Conservation (phyloP, 1,140 invertebrate genomes). For the Drosophila ananassae region DNA sequence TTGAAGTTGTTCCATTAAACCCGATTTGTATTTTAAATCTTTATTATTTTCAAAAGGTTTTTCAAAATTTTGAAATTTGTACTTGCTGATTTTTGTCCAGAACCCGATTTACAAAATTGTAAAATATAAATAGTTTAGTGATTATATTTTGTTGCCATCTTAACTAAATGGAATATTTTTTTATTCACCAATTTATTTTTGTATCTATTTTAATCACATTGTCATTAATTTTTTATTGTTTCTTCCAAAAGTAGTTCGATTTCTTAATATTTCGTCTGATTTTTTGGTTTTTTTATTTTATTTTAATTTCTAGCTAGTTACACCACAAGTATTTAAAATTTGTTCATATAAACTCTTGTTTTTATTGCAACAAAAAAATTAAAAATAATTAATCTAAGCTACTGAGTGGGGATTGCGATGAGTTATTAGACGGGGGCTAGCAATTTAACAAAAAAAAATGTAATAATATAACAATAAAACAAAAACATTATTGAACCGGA, state of each 20-base stretch:
- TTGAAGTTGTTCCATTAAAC: not conserved
- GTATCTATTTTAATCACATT: not conserved
- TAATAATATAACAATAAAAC: constrained; percentile 5
- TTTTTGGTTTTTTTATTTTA: not conserved
- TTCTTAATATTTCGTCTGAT: not conserved
- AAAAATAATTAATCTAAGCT: constrained; percentile 9
- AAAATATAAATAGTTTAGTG: not conserved
- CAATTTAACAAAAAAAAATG: constrained; percentile 1
- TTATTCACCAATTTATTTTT: not conserved
- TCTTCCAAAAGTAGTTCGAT: not conserved
- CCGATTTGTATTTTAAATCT: no score
- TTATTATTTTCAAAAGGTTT: no score
- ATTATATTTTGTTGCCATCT: no score
- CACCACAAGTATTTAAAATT: constrained; percentile 4
- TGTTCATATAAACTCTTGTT: not conserved
- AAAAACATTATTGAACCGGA: constrained; percentile 4
- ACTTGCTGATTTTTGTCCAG: no score
- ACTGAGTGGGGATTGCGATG: not conserved
- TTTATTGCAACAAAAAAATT: constrained; percentile 12
- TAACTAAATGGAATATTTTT: not conserved
- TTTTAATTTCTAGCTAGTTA: constrained; percentile 3
- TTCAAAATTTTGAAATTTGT: no score
- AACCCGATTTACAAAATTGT: not conserved
- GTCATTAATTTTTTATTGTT: not conserved
- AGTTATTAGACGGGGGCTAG: not conserved